These are phyloP conservation scores for Crocodylus rhombifer DNA, from an alignment of 2,797 vertebrate species.

Conservation along the genomic window DNA sequence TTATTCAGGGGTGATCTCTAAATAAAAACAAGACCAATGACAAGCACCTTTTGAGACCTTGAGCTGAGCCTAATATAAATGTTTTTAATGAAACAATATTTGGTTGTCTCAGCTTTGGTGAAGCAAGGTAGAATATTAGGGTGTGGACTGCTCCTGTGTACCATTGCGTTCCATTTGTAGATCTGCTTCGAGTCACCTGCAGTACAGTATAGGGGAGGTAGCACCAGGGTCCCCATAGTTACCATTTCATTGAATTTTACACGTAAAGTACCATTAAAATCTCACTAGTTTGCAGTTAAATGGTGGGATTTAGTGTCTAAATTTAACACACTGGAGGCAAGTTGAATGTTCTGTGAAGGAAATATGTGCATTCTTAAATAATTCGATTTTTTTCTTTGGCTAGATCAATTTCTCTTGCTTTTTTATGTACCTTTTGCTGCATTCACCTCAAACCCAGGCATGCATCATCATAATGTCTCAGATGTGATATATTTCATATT, in stretches of 20 bases:
- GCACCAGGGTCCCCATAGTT: not conserved
- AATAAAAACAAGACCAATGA: not conserved
- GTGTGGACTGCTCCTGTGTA: not conserved
- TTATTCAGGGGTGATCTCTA: not conserved
- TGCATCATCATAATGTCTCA: not conserved
- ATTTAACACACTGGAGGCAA: conserved; percentile 15
- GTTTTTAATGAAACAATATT: not conserved
- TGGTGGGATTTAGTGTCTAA: conserved; percentile 26
- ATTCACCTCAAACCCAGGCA: not conserved
- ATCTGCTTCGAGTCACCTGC: not conserved
- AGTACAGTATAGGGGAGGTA: not conserved
- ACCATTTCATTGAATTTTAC: not conserved
- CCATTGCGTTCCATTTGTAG: not conserved
- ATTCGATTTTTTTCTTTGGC: conserved; percentile 25
- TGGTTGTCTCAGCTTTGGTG: not conserved
- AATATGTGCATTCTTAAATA: not conserved
- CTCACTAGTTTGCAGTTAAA: not conserved
- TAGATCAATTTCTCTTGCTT: conserved; percentile 24
- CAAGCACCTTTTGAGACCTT: not conserved
- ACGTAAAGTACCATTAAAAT: conserved; percentile 8
- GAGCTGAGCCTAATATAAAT: not conserved
- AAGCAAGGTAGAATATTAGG: not conserved
- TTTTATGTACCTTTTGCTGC: not conserved
- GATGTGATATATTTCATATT: conserved; percentile 12
- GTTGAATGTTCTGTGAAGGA: not conserved